A percentile compares a stretch with the other conserved stretches of the same genome.
Conservation (phyloP, 1,140 invertebrate species). For the Mesaphorura yosii region DNA sequence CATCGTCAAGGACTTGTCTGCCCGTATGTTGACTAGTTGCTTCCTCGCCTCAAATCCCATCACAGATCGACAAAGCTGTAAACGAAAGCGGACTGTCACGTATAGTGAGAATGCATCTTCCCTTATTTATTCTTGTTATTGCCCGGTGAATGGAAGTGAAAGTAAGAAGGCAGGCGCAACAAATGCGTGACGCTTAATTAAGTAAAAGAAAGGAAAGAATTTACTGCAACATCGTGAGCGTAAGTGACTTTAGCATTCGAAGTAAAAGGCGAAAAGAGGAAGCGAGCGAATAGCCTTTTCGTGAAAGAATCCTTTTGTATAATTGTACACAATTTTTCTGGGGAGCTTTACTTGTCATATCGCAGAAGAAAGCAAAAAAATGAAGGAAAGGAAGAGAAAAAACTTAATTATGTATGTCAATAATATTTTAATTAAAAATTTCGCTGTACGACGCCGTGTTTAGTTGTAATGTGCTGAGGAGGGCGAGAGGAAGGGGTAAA, state of each 20-base stretch:
- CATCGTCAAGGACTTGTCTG: too few species aligned
- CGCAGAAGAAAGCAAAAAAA: not conserved
- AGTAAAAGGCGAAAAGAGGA: not conserved
- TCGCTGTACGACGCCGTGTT: too few species aligned
- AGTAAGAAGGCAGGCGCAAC: too few species aligned
- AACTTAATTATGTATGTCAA: conserved; percentile 31
- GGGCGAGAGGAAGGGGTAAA: conserved; percentile 15
- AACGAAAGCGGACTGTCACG: too few species aligned
- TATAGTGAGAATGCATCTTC: too few species aligned
- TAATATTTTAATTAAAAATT: conserved; percentile 32
- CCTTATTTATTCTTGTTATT: too few species aligned
- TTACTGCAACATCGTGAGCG: conserved; percentile 19
- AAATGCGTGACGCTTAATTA: conserved; percentile 26
- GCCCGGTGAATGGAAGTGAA: conserved; percentile 9
- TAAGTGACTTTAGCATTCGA: conserved; percentile 5
- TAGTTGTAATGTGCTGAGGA: too few species aligned
- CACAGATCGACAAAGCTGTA: too few species aligned
- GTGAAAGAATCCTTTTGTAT: not conserved
- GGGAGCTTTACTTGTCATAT: not conserved
- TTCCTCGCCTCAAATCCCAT: too few species aligned
- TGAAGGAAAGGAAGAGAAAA: conserved; percentile 19
- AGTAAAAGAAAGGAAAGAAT: conserved; percentile 18
- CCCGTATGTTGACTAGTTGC: too few species aligned
- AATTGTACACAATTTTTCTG: not conserved
- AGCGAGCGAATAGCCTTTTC: not conserved